phyloP scores from a whole-genome alignment of 64 coral and sea anemone genomes.

The Catalaphyllia jardinei region DNA sequence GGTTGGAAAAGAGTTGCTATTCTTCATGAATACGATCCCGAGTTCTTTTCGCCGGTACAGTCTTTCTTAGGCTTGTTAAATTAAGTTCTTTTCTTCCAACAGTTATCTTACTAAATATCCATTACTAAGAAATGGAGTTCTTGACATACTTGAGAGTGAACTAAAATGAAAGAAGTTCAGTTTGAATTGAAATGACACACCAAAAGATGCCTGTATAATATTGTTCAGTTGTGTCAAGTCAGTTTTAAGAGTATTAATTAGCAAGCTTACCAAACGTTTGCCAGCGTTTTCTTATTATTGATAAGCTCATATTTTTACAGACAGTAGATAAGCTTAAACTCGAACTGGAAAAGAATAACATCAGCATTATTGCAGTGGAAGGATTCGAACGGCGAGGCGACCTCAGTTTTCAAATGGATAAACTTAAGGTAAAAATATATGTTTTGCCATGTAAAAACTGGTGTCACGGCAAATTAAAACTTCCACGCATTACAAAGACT shows the following conservation, averaged over 20 bases:
- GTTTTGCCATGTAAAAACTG: no score
- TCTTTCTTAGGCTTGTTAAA: not conserved
- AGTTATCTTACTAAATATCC: no score
- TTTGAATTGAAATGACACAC: no score
- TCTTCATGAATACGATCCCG: constrained; percentile 74
- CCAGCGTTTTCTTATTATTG: not conserved
- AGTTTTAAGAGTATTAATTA: not conserved
- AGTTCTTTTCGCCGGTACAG: constrained; percentile 86
- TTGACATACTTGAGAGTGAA: no score
- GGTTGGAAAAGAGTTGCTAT: constrained; percentile 91
- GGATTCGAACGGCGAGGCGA: constrained; percentile 60
- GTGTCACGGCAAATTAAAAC: no score
- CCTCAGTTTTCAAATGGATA: constrained; percentile 80
- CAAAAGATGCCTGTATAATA: no score
- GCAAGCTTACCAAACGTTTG: no score
- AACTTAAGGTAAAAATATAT: constrained; percentile 60
- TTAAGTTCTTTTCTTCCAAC: no score
- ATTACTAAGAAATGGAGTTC: no score
- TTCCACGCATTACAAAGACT: no score
- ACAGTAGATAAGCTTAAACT: constrained; percentile 72
- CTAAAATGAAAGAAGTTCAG: no score
- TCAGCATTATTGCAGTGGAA: constrained; percentile 79
- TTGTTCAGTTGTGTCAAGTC: no score
- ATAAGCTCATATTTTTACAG: constrained; percentile 2
- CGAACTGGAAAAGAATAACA: constrained; percentile 63